Percentiles rank a stretch among this genome's conserved stretches.
Evolutionary conservation across 2,888 invertebrate genomes (phyloP).

Genomic region (Leistus spinibarbis): DNA sequence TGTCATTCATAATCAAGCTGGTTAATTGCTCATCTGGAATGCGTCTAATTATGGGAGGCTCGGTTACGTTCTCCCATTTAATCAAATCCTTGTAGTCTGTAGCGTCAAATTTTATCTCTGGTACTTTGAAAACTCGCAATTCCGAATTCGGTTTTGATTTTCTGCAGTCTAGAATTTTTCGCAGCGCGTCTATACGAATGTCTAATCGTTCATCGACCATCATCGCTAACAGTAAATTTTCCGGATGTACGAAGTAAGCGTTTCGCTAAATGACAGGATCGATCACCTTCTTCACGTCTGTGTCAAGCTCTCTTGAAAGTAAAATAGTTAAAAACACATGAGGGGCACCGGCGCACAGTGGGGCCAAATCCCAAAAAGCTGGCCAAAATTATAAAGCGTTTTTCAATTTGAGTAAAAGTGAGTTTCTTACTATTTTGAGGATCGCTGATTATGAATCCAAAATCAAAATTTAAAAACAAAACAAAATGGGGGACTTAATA

Average conservation of each 20-base stretch:
- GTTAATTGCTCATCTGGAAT: background rate
- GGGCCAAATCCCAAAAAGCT: no score
- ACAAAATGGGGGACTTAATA: no score
- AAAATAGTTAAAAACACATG: background rate
- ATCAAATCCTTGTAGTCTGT: background rate
- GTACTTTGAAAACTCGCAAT: background rate
- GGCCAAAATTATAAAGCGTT: no score
- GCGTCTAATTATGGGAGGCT: background rate
- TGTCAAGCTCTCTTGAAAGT: background rate
- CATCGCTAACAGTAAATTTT: slow-evolving; percentile 45
- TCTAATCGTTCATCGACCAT: slow-evolving; percentile 16
- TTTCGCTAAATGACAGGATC: slow-evolving; percentile 45
- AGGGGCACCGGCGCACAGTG: no score
- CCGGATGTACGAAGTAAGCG: slow-evolving; percentile 43
- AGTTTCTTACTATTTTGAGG: no score
- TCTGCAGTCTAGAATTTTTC: slow-evolving; percentile 6
- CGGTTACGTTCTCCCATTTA: background rate
- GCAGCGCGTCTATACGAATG: background rate
- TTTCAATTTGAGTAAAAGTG: no score
- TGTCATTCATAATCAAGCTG: slow-evolving; percentile 3
- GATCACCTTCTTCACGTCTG: slow-evolving; percentile 40
- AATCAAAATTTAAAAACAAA: no score
- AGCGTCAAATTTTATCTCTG: slow-evolving; percentile 1
- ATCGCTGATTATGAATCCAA: no score
- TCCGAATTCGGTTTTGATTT: background rate